These are phyloP conservation scores for Dipodomys spectabilis DNA, from an alignment of 2,113 vertebrate species.

Conservation along the genomic window DNA sequence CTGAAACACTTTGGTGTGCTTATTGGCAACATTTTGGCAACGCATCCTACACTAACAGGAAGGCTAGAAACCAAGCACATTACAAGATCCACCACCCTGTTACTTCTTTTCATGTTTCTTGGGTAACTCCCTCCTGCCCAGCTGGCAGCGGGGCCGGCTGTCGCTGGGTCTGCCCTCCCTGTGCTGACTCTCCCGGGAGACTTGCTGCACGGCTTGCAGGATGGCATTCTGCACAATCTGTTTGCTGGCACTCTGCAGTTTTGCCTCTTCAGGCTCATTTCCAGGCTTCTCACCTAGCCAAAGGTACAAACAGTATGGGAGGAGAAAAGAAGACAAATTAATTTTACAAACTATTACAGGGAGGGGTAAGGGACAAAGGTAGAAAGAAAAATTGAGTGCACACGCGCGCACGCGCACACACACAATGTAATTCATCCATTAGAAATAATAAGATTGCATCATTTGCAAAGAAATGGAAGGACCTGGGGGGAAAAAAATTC, in stretches of 20 bases:
- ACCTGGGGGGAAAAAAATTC: too few species aligned
- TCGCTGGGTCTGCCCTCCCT: slow-evolving; percentile 65
- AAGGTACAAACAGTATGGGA: background rate
- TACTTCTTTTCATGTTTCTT: slow-evolving; percentile 88
- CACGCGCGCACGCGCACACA: too few species aligned
- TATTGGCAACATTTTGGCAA: slow-evolving; percentile 73
- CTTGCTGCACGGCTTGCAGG: slow-evolving; percentile 87
- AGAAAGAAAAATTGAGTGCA: background rate
- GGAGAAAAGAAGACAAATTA: slow-evolving; percentile 13
- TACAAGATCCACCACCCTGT: background rate
- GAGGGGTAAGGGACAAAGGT: background rate
- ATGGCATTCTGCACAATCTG: slow-evolving; percentile 90
- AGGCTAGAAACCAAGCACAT: slow-evolving; percentile 72
- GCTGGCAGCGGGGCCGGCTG: slow-evolving; percentile 60
- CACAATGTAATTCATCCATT: too few species aligned
- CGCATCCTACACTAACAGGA: slow-evolving; percentile 79
- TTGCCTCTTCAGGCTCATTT: slow-evolving; percentile 86
- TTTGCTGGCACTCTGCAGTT: slow-evolving; percentile 87
- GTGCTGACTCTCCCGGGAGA: slow-evolving; percentile 85
- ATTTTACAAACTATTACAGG: background rate
- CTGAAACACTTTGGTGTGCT: slow-evolving; percentile 84
- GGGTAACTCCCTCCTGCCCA: slow-evolving; percentile 79
- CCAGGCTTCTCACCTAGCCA: slow-evolving; percentile 86
- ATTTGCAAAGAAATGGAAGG: too few species aligned
- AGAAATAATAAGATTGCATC: too few species aligned